phyloP scores from a whole-genome alignment of 2,113 vertebrate species.

The Cichladusa arquata region DNA sequence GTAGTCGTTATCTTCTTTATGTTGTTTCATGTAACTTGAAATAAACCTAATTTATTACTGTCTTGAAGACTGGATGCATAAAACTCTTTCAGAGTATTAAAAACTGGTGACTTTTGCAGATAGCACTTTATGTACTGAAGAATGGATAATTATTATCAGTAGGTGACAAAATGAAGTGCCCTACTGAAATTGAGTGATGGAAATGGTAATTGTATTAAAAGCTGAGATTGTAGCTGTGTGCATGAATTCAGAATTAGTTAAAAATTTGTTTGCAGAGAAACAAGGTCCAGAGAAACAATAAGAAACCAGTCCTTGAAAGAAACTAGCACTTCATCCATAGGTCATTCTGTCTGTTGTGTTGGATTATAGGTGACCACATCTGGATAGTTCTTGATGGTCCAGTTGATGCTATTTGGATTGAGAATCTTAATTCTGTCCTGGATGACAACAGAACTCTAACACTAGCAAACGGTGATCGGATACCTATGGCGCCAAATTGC shows the following conservation, averaged over 20 bases:
- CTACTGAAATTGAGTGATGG: background rate
- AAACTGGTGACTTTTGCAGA: background rate
- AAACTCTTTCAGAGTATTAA: background rate
- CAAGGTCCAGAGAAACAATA: background rate
- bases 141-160: background rate
- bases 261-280: background rate
- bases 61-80: background rate
- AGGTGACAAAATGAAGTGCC: background rate
- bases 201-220: background rate
- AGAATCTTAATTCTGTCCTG: slow-evolving; percentile 96
- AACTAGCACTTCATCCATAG: background rate
- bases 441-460: slow-evolving; percentile 96
- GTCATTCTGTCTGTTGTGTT: background rate
- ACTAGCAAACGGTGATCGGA: slow-evolving; percentile 92
- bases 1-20: background rate
- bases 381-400: slow-evolving; percentile 98
- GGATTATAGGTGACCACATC: slow-evolving; percentile 86
- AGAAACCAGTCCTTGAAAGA: background rate
- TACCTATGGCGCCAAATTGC: slow-evolving; percentile 95
- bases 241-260: background rate
- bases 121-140: background rate
- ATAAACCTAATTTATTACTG: background rate
- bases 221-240: background rate
- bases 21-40: background rate
- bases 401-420: slow-evolving; percentile 98